Conservation (phyloP, 2,888 invertebrate genomes). For the Drosophila villosipedis region DNA sequence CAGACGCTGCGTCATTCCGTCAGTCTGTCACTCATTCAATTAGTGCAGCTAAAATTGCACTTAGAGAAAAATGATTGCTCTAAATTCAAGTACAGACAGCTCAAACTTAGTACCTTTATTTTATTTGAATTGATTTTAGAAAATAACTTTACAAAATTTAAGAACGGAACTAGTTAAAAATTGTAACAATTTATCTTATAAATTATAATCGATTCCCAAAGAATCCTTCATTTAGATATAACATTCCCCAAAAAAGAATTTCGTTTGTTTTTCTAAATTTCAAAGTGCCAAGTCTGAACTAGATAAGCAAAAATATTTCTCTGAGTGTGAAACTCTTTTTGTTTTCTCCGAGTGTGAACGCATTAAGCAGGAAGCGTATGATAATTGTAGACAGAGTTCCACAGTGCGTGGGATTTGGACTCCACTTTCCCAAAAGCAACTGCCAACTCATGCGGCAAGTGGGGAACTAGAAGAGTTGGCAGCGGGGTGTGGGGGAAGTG, state of each 20-base stretch:
- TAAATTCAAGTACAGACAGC: not conserved
- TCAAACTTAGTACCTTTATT: not conserved
- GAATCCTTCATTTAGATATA: not conserved
- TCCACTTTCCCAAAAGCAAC: conserved; percentile 61
- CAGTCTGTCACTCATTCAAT: conserved; percentile 41
- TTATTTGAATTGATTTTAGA: not conserved
- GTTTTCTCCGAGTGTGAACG: conserved; percentile 21
- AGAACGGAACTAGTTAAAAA: not conserved
- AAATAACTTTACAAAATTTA: not conserved
- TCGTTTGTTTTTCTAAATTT: not conserved
- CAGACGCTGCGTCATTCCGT: conserved; percentile 51
- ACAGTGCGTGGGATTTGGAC: conserved; percentile 67
- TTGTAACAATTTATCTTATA: not conserved
- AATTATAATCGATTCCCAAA: not conserved
- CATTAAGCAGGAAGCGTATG: conserved; percentile 68
- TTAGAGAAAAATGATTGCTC: not conserved
- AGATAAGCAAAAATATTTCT: not conserved
- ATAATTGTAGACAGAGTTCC: conserved; percentile 45
- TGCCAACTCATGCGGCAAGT: conserved; percentile 69
- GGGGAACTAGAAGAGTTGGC: not conserved
- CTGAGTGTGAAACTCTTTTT: not conserved
- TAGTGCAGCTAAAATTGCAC: conserved; percentile 9
- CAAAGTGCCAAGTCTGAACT: not conserved
- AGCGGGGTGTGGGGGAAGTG: not conserved
- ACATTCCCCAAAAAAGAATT: not conserved